Base-by-base conservation (phyloP, 2,797 vertebrate species). In the Diplodus sargus region DNA sequence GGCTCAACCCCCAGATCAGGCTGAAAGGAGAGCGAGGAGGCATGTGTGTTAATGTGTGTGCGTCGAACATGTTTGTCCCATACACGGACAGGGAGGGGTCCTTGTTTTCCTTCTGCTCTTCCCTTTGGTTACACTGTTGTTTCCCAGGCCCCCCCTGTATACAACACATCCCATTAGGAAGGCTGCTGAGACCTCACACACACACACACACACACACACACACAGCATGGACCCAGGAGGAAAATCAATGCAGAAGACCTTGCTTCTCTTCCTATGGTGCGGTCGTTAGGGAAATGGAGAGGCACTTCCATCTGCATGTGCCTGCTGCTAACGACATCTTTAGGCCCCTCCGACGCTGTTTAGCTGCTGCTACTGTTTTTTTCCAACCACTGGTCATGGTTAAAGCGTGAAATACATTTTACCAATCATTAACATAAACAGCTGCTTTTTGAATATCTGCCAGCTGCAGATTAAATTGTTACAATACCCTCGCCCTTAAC, bases 191-290 rank as follows among this genome's bases (percentile, higher is more conserved):
- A 86, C 71, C 81, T 78, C 69, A 28, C 28, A 39, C 66, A 70
- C 59, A 34, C 70, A 48, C 61, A 60, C 65, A 58, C 67, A 62
- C 70, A 75, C 81, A 64, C 48, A 58, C 71, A 52, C 63, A 66
- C 84, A 51, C 70, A 83, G 84, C 62, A 84, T 39, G 30, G 62
- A 83, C 85, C 78, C 87, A 84, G 63, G 83, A 92, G 87, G 85
- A 90, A 94, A 94, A 94, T 93, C 93, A 94, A 83, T 84, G 81
- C 88, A 91, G 91, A 94, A 93, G 92, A 90, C 90, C 91, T 91
- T 91, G 91, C 85, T 78, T 90, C 84, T 93, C 89, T 95, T 93
- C 91, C 93, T 92, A 91, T 86, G 87, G 92, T 62, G 84, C 81
- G 53, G 91, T 94, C 87, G 79, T 94, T 93, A 92, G 92, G 94